These are phyloP conservation scores for Lerema accius DNA, from an alignment of 1,140 invertebrate genomes.

Conservation along the genomic window DNA sequence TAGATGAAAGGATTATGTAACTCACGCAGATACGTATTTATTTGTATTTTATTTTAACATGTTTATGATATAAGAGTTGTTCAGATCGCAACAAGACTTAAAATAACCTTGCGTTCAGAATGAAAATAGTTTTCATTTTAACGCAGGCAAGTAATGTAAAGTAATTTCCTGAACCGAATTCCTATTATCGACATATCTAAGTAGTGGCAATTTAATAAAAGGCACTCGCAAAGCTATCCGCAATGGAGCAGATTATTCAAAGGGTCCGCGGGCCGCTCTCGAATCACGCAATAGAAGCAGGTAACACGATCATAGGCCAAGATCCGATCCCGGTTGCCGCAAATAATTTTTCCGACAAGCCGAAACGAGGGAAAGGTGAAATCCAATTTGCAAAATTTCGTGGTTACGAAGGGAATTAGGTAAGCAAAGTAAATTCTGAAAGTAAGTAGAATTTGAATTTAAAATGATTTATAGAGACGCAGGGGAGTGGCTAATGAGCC, in stretches of 20 bases:
- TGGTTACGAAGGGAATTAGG: constrained; percentile 73
- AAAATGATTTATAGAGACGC: constrained; percentile 81
- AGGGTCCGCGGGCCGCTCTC: constrained; percentile 26
- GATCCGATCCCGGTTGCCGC: constrained; percentile 54
- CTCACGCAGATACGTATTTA: neutral
- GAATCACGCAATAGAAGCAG: constrained; percentile 37
- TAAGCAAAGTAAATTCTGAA: constrained; percentile 80
- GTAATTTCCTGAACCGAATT: neutral
- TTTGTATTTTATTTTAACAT: neutral
- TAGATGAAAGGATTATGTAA: neutral
- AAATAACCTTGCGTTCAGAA: no score
- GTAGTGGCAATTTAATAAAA: constrained; percentile 30
- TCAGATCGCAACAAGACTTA: no score
- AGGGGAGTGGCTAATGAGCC: constrained; percentile 81
- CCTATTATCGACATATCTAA: constrained; percentile 5
- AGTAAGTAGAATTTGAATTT: constrained; percentile 82
- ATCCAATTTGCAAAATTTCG: constrained; percentile 79
- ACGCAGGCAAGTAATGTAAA: no score
- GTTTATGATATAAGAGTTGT: no score
- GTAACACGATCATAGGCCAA: constrained; percentile 45
- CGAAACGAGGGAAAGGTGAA: constrained; percentile 63
- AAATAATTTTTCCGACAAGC: constrained; percentile 65
- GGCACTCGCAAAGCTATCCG: constrained; percentile 19
- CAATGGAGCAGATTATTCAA: constrained; percentile 34
- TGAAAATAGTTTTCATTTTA: no score